Percentiles rank a stretch among this genome's conserved stretches.
Evolutionary conservation across 1,140 invertebrate genomes (phyloP).

Genomic region (Ooceraea biroi): DNA sequence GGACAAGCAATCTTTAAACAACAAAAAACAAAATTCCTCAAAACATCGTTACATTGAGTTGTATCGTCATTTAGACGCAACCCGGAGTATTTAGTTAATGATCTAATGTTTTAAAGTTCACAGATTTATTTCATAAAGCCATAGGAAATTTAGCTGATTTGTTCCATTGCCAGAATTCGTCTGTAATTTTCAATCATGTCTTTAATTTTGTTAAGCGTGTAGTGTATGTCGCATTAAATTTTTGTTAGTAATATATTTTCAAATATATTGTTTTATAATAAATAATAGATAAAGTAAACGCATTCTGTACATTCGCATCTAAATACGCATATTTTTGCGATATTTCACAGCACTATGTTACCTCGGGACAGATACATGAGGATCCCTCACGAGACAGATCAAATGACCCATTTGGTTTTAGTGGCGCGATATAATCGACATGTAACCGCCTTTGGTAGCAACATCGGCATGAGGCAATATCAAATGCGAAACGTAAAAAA

Average conservation of each 20-base stretch:
- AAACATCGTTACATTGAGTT: too few species aligned
- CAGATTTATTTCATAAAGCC: not conserved
- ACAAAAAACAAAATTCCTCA: too few species aligned
- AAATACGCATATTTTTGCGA: constrained; percentile 84
- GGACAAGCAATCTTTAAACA: too few species aligned
- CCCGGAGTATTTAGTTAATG: too few species aligned
- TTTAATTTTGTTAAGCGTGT: not conserved
- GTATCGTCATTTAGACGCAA: too few species aligned
- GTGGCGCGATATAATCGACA: constrained; percentile 83
- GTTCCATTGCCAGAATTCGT: not conserved
- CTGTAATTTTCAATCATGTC: not conserved
- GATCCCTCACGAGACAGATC: constrained; percentile 86
- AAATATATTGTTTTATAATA: not conserved
- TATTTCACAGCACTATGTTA: constrained; percentile 74
- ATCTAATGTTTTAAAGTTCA: not conserved
- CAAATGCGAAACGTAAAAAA: constrained; percentile 79
- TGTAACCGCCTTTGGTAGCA: constrained; percentile 81
- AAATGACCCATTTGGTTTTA: constrained; percentile 86
- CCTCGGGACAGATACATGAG: constrained; percentile 80
- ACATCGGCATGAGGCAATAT: constrained; percentile 72
- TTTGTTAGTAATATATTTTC: not conserved
- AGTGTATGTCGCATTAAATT: not conserved
- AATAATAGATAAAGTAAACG: not conserved
- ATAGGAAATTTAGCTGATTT: not conserved
- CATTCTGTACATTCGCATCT: not conserved